Base-by-base conservation (phyloP, 2,113 vertebrate genomes). In the Alexandromys fortis region DNA sequence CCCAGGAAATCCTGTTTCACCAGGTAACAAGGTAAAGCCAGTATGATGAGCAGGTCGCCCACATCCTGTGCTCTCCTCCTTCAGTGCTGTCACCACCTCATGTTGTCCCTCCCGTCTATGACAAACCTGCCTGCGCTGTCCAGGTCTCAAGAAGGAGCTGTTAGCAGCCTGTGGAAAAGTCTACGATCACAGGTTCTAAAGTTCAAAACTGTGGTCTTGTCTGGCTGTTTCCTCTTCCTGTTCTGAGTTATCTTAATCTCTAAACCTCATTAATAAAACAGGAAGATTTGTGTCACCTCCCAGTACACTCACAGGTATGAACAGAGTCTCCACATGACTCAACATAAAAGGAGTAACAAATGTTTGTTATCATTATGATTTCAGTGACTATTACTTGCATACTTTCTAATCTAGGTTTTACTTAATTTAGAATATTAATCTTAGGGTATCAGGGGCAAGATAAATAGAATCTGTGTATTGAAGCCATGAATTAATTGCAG, bases 401-500 rank as follows among this genome's bases (percentile, higher is more conserved):
- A 91, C 61, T 77, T 96, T 91, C 19, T 79, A 95, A 73, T 47
- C 26, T 47, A 35, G 8, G 22, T 68, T 49, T 28, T 65, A 5
- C 1, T 67, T 67, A 33, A 30, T 17, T 67, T 67, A 83, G 55
- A 95, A 82, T 95, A 89, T 92, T 72, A 96, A 96, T 82, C 65
- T 58, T 93, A 47, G 28, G 10, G 0, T 91, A 81, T 45, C 5
- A 10, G 52, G 92, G 58, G 38, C 33, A 83, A 93, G 65, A 65
- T 89, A 13, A 76, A 89, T 76, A 35, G 8, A 55, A 70, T 78
- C 21, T 81, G 78, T 68, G 38, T 67, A 68, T 76, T 14, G 65
- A 86, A 82, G 45, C 81, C 67, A 73, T 7, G n/a, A 38, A 7
- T 87, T 79, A 52, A 67, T 30, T 13, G 2, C 21, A 73, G 65